Conservation (phyloP, 2,888 invertebrate species). For the Eulithis prunata region DNA sequence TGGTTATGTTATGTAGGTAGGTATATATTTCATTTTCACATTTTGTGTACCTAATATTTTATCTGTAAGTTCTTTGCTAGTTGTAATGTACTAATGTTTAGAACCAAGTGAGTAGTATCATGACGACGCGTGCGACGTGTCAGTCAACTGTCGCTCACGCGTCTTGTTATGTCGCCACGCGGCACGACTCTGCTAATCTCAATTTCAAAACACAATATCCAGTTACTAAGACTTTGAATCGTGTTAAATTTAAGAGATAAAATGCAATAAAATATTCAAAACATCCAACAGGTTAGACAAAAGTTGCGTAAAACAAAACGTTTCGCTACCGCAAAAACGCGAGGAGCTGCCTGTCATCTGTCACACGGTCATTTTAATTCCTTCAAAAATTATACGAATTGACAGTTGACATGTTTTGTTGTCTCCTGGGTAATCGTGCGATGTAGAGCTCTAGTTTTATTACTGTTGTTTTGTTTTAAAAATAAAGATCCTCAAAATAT, state of each 20-base stretch:
- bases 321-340: conserved; percentile 40
- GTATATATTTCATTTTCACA: too few relatives aligned
- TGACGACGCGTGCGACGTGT: conserved; percentile 63
- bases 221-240: conserved; percentile 52
- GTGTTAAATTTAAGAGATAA: conserved; percentile 51
- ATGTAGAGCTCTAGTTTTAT: conserved; percentile 72
- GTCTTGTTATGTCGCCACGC: conserved; percentile 77
- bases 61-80: too few relatives aligned
- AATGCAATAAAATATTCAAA: conserved; percentile 47
- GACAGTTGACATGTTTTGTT: conserved; percentile 81
- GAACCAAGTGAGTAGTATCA: conserved; percentile 1
- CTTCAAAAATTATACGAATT: conserved; percentile 76
- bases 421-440: conserved; percentile 75
- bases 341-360: conserved; percentile 63
- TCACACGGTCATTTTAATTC: conserved; percentile 77
- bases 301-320: conserved; percentile 38
- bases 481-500: not conserved
- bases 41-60: too few relatives aligned
- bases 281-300: conserved; percentile 49
- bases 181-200: conserved; percentile 62
- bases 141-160: conserved; percentile 70
- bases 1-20: too few relatives aligned
- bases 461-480: conserved; percentile 49
- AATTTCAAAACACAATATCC: conserved; percentile 66
- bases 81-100: too few relatives aligned